Evolutionary conservation across 2,113 vertebrate species (phyloP).

Genomic region (Vulpes lagopus): DNA sequence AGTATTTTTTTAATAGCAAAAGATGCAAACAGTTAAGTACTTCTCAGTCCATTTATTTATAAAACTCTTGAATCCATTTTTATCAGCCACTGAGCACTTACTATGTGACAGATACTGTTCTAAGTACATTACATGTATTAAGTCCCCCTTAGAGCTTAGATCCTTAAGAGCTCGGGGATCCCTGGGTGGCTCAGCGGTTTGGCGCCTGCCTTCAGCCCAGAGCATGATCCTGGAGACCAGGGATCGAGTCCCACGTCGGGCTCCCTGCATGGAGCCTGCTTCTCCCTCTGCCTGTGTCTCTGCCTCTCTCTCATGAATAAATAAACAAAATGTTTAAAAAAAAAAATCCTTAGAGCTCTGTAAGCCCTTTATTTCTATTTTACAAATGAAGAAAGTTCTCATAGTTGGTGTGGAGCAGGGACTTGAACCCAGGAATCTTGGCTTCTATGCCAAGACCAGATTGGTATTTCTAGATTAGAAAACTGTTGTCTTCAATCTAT

Average conservation of each 20-base stretch:
- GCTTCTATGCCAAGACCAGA: not conserved
- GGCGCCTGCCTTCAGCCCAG: too few relatives aligned
- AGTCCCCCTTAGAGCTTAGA: not conserved
- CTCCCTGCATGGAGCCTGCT: too few relatives aligned
- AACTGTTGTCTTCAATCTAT: not conserved
- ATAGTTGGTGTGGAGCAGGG: not conserved
- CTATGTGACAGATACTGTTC: not conserved
- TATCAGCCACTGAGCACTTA: not conserved
- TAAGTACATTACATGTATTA: not conserved
- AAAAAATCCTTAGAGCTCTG: not conserved
- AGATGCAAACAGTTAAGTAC: not conserved
- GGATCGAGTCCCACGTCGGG: too few relatives aligned
- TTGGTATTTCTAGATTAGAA: not conserved
- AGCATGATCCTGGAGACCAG: too few relatives aligned
- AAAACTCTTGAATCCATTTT: slow-evolving; percentile 35
- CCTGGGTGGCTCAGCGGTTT: too few relatives aligned
- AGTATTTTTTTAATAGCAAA: slow-evolving; percentile 42
- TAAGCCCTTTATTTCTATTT: not conserved
- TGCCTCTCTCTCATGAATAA: too few relatives aligned
- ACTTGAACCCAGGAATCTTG: not conserved
- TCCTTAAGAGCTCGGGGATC: not conserved
- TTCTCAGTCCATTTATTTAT: slow-evolving; percentile 36
- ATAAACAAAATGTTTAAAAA: too few relatives aligned
- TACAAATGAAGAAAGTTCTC: not conserved
- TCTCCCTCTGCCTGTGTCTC: too few relatives aligned